phyloP scores from a whole-genome alignment of 2,888 invertebrate genomes.

The Heteromyza rotundicornis region DNA sequence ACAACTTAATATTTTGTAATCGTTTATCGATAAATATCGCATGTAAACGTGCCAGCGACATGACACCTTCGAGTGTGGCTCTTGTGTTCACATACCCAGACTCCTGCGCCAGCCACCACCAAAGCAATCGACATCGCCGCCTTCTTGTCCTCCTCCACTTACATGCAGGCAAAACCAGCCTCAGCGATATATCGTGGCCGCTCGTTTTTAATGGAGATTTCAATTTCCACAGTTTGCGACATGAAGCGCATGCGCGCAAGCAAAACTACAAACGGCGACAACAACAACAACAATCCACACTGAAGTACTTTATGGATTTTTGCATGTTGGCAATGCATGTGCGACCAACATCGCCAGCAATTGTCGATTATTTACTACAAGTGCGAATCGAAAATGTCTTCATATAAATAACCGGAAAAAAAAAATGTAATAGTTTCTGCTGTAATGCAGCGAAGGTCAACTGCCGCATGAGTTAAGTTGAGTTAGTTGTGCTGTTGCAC shows the following conservation, averaged over 20 bases:
- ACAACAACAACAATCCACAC: neutral
- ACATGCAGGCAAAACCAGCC: neutral
- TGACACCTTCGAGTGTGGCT: neutral
- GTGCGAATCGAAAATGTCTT: neutral
- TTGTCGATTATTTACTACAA: neutral
- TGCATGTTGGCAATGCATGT: neutral
- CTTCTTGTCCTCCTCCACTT: neutral
- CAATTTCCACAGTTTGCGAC: neutral
- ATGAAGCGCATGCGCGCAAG: neutral
- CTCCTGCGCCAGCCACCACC: neutral
- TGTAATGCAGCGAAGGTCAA: neutral
- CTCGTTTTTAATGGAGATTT: conserved; percentile 1
- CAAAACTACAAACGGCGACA: too few species aligned
- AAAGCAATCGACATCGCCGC: neutral
- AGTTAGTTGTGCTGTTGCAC: neutral
- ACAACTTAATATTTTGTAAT: too few species aligned
- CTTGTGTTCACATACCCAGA: neutral
- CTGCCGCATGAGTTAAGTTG: neutral
- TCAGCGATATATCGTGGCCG: neutral
- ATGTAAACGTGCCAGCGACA: neutral
- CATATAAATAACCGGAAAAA: neutral
- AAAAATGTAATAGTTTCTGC: too few species aligned
- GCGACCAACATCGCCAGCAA: neutral
- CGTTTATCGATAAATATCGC: neutral
- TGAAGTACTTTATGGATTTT: neutral